A percentile compares a stretch with the other conserved stretches of the same genome.
Conservation (phyloP, 2,797 vertebrate genomes). For the Poeciliopsis paucimaculata region DNA sequence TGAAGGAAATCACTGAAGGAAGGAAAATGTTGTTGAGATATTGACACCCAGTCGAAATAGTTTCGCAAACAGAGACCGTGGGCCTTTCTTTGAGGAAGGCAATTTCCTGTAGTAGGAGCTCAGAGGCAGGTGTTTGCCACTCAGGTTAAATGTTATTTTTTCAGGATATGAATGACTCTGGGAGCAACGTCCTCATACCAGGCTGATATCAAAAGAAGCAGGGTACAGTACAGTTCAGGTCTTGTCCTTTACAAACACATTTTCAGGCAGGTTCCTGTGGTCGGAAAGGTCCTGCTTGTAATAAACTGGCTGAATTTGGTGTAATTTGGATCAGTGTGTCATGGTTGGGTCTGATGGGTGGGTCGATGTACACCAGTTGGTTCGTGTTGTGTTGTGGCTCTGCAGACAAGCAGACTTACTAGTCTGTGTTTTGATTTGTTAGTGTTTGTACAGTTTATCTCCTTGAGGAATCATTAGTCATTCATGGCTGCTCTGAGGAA, state of each 20-base stretch:
- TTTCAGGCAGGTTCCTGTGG: constrained; percentile 53
- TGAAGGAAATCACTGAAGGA: constrained; percentile 15
- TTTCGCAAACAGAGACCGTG: constrained; percentile 33
- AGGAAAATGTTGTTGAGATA: not conserved
- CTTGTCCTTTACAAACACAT: constrained; percentile 54
- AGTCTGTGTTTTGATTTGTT: constrained; percentile 61
- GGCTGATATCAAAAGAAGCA: constrained; percentile 57
- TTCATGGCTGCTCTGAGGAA: constrained; percentile 69
- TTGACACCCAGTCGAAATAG: constrained; percentile 42
- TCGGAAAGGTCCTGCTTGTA: constrained; percentile 26
- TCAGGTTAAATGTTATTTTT: constrained; percentile 62
- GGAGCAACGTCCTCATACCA: constrained; percentile 10
- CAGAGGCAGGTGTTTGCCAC: constrained; percentile 58
- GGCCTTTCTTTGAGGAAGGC: constrained; percentile 39
- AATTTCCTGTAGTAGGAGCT: constrained; percentile 66
- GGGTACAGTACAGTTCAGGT: constrained; percentile 55
- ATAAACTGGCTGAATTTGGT: constrained; percentile 49
- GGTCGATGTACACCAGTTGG: constrained; percentile 17
- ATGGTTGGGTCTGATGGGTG: constrained; percentile 40
- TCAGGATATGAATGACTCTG: constrained; percentile 49
- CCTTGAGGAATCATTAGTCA: constrained; percentile 72
- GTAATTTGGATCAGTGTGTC: constrained; percentile 35
- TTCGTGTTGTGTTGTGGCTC: constrained; percentile 22
- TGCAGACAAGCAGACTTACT: constrained; percentile 21
- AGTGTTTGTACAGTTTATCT: constrained; percentile 62